These are phyloP conservation scores for Chanos chanos DNA, from an alignment of 2,797 vertebrate species.

Conservation along the genomic window DNA sequence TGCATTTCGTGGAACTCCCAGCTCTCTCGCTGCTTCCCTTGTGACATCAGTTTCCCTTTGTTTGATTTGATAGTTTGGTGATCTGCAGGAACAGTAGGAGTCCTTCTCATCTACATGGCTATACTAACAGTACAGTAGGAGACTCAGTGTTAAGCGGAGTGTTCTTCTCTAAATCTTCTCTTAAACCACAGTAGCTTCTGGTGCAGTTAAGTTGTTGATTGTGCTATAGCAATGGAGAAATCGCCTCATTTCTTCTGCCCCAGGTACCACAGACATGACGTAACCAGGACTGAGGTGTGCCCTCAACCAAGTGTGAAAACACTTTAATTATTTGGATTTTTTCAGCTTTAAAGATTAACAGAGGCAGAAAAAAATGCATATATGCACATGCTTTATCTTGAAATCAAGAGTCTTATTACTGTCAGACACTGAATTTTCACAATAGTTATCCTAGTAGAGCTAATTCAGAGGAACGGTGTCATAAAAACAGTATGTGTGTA, in stretches of 20 bases:
- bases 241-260: slow-evolving; percentile 26
- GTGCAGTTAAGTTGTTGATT: background rate
- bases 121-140: slow-evolving; percentile 13
- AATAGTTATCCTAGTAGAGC: background rate
- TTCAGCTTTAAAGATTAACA: background rate
- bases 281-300: slow-evolving; percentile 7
- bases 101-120: slow-evolving; percentile 19
- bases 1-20: slow-evolving; percentile 56
- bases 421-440: too few species aligned
- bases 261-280: slow-evolving; percentile 8
- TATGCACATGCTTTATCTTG: too few species aligned
- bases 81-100: slow-evolving; percentile 49
- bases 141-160: too few species aligned
- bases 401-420: too few species aligned
- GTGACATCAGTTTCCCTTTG: slow-evolving; percentile 70
- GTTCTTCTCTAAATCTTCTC: too few species aligned
- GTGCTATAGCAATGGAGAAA: slow-evolving; percentile 2
- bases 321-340: background rate
- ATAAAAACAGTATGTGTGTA: slow-evolving; percentile 3
- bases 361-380: too few species aligned
- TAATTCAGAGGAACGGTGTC: background rate
- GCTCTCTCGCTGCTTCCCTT: slow-evolving; percentile 61
- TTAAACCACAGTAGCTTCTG: too few species aligned
- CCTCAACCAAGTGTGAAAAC: slow-evolving; percentile 5
- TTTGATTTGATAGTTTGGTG: slow-evolving; percentile 52